Base-by-base conservation (phyloP, 2,113 vertebrate genomes). In the Rhabdomys dilectus region DNA sequence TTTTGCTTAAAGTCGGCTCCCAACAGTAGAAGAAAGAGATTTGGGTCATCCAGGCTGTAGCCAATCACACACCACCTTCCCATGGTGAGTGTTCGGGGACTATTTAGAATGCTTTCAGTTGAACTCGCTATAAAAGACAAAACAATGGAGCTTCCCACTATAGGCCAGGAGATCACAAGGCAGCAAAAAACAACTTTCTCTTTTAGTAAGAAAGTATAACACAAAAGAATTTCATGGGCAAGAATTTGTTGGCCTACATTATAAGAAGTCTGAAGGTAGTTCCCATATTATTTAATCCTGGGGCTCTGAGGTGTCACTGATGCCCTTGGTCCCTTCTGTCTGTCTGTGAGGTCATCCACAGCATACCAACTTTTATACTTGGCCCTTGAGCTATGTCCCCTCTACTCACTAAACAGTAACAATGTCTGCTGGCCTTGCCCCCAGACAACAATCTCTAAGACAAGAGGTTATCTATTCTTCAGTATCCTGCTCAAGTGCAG, bases 171-270 rank as follows among this genome's bases (percentile, higher is more conserved):
- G 51, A 88, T 75, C 34, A 84, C 91, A 75, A 2, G 66, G 29
- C 36, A 75, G 26, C 88, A 80, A 39, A 58, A 16, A 39, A 9
- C 5, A 53, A 53, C 51, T 64, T 89, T 66, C 31, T 31, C 22
- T 78, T 76, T 64, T 66, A 45, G 82, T 21, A 42, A 82, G 26
- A 77, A 95, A 92, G n/a, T 34, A 58, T 51, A 80, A 73, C 8
- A 73, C 77, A 91, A 64, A 78, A 81, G 31, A 76, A 9, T 78
- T 89, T 80, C 56, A 51, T 80, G 45, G 56, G 9, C 91, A 97
- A 48, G 68, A 87, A 51, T 64, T 53, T 53, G 56, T 70, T 89
- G 26, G 76, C 56, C 80, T 13, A 8, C 3, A 89, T 85, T 72
- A 86, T 36, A 82, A 86, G 66, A 85, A 45, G 24, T 86, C 51